phyloP scores from a whole-genome alignment of 2,888 invertebrate genomes.

The Gymnoscelis rufifasciata region DNA sequence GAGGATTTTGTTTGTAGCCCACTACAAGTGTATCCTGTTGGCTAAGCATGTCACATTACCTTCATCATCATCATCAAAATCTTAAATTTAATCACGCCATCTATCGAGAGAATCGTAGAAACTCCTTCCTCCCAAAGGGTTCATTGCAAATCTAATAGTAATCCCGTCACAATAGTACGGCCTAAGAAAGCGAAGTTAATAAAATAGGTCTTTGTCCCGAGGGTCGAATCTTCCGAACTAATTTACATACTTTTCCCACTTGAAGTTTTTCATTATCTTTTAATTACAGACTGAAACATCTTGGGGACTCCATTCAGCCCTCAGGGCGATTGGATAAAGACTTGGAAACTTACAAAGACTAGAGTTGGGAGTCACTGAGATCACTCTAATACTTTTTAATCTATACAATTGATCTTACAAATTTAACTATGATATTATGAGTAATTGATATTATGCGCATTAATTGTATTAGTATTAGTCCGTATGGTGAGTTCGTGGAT shows the following conservation, averaged over 20 bases:
- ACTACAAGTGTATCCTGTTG: no score
- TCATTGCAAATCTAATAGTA: slow-evolving; percentile 14
- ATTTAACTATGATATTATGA: no score
- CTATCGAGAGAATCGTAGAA: neutral
- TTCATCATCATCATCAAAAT: no score
- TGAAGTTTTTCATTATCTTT: slow-evolving; percentile 62
- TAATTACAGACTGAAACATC: slow-evolving; percentile 53
- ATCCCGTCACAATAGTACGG: slow-evolving; percentile 19
- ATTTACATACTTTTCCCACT: slow-evolving; percentile 58
- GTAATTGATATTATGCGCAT: no score
- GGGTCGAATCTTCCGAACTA: slow-evolving; percentile 38
- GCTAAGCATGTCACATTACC: no score
- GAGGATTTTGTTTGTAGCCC: no score
- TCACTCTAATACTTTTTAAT: no score
- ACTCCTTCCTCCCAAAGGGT: neutral
- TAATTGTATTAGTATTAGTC: no score
- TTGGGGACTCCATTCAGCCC: slow-evolving; percentile 35
- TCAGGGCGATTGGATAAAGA: slow-evolving; percentile 28
- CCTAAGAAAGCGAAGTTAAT: slow-evolving; percentile 23
- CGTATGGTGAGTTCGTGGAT: no score
- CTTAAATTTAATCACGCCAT: no score
- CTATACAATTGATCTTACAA: no score
- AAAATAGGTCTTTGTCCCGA: slow-evolving; percentile 31
- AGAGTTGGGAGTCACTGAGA: no score
- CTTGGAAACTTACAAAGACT: slow-evolving; percentile 4